A percentile compares a stretch with the other conserved stretches of the same genome.
These are phyloP conservation scores for Osmerus eperlanus DNA, from an alignment of 2,113 vertebrate genomes.

Conservation along the genomic window DNA sequence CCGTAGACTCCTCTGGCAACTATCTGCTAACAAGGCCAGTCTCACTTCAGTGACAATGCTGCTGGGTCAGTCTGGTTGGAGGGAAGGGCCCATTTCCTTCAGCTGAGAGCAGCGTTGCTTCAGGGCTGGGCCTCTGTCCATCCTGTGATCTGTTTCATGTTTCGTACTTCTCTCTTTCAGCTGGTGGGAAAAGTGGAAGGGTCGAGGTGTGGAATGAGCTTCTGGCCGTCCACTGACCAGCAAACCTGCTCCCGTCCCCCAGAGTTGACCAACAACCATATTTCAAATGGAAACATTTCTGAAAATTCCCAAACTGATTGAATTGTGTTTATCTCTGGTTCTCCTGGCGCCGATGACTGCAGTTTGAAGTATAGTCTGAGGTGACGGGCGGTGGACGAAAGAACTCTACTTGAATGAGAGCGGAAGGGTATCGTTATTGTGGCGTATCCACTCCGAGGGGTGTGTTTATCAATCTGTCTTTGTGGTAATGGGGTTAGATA, in stretches of 20 bases:
- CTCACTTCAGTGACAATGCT: conserved; percentile 79
- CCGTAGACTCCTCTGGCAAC: conserved; percentile 72
- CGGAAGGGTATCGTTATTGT: conserved; percentile 62
- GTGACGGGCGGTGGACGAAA: conserved; percentile 25
- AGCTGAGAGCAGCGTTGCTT: conserved; percentile 40
- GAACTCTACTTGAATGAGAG: conserved; percentile 50
- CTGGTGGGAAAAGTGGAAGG: conserved; percentile 64
- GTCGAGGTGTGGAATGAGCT: conserved; percentile 48
- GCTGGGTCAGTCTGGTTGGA: conserved; percentile 59
- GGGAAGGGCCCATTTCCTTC: conserved; percentile 71
- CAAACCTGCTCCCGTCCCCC: not conserved
- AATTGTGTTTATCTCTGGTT: not conserved
- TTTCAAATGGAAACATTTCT: not conserved
- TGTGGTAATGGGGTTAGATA: conserved; percentile 82
- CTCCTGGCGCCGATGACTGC: conserved; percentile 46
- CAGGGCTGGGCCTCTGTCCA: conserved; percentile 53
- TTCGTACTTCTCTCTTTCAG: conserved; percentile 50
- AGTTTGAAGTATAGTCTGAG: conserved; percentile 44
- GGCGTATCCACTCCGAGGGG: conserved; percentile 65
- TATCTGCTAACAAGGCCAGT: conserved; percentile 83
- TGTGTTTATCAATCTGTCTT: conserved; percentile 75
- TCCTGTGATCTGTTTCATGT: conserved; percentile 68
- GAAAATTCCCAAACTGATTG: not conserved
- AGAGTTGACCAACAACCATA: not conserved
- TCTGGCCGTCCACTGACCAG: conserved; percentile 15